Conservation (phyloP, 2,888 invertebrate species). For the Lapara coniferarum region DNA sequence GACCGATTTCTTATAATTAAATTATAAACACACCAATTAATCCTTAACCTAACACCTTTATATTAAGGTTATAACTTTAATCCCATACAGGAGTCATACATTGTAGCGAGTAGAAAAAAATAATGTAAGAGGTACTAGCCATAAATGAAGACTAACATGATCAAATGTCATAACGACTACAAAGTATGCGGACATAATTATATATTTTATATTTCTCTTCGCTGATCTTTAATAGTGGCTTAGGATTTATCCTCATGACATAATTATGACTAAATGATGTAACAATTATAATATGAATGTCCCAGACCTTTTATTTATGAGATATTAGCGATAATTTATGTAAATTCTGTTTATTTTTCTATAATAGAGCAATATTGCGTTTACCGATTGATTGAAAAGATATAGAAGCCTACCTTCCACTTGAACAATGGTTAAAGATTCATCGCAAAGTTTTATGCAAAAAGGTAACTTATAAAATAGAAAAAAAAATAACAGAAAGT, state of each 20-base stretch:
- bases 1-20: not conserved
- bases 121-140: conserved; percentile 1
- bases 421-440: no score
- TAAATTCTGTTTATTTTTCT: no score
- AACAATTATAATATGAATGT: not conserved
- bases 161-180: not conserved
- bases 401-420: no score
- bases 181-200: not conserved
- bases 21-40: not conserved
- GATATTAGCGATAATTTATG: no score
- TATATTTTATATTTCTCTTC: not conserved
- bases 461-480: no score
- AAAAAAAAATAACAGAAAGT: no score
- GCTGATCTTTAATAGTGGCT: not conserved
- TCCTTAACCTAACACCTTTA: conserved; percentile 3
- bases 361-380: no score
- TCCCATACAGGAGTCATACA: conserved; percentile 2
- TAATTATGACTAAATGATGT: not conserved
- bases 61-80: not conserved
- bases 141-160: not conserved
- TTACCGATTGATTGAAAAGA: no score
- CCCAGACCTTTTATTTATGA: no score
- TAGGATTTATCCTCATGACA: not conserved
- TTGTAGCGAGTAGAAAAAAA: conserved; percentile 17
- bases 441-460: no score